Conservation (phyloP, 2,888 invertebrate species). For the Apamea sordens region DNA sequence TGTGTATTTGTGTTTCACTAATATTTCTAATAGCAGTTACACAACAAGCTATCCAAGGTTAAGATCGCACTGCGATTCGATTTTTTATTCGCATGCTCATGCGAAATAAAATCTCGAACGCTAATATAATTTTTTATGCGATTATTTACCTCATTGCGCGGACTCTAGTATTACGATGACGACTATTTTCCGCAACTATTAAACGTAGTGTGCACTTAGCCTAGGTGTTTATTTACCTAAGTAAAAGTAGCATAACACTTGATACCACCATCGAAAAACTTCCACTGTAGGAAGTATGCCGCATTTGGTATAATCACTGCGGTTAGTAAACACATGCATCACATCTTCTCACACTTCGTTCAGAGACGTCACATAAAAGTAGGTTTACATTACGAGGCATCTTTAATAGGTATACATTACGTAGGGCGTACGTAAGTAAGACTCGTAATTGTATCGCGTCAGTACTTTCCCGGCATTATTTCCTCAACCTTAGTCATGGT, state of each 20-base stretch:
- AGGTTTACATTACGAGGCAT: neutral
- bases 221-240: neutral
- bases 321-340: constrained; percentile 9
- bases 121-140: too few species aligned
- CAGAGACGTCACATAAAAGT: neutral
- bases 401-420: neutral
- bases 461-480: constrained; percentile 22
- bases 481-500: constrained; percentile 21
- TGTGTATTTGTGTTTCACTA: too few species aligned
- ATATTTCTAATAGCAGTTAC: too few species aligned
- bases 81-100: too few species aligned
- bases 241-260: neutral
- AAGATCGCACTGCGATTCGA: too few species aligned
- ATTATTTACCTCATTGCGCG: too few species aligned
- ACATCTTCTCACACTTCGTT: neutral
- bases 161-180: too few species aligned
- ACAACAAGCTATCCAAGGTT: neutral
- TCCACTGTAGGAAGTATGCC: neutral
- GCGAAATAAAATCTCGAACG: too few species aligned
- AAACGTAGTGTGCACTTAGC: too few species aligned
- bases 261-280: constrained; percentile 3
- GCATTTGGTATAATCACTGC: constrained; percentile 3
- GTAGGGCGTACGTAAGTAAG: neutral
- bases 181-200: too few species aligned
- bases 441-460: constrained; percentile 2